Conservation (phyloP, 2,888 invertebrate species). For the Cremastinae sp. region DNA sequence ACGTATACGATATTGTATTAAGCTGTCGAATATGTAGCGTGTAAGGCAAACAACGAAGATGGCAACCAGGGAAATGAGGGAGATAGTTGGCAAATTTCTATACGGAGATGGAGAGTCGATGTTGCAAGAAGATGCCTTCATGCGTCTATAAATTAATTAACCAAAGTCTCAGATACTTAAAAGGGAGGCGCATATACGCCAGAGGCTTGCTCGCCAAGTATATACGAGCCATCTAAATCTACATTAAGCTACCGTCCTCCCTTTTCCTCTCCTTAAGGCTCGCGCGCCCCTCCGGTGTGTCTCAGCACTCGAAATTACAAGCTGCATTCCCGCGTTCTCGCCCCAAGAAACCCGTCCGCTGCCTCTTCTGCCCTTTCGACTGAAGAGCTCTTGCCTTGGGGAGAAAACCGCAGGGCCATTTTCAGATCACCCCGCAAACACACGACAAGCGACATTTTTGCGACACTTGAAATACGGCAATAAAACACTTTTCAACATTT, state of each 20-base stretch:
- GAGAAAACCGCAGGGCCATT: constrained; percentile 41
- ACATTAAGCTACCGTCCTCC: constrained; percentile 72
- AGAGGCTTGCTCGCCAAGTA: constrained; percentile 56
- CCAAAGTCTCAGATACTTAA: constrained; percentile 74
- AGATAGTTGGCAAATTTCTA: constrained; percentile 3
- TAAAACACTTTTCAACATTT: too few relatives aligned
- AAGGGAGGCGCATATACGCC: constrained; percentile 67
- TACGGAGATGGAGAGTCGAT: constrained; percentile 12
- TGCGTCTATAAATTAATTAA: constrained; percentile 78
- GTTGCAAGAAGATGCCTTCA: constrained; percentile 62
- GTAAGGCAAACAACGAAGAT: neutral
- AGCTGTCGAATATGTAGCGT: too few relatives aligned
- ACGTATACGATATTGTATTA: too few relatives aligned
- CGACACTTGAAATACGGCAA: too few relatives aligned
- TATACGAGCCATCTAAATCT: constrained; percentile 73
- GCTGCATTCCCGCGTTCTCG: constrained; percentile 49
- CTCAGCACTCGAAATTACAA: constrained; percentile 70
- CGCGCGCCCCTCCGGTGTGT: constrained; percentile 60
- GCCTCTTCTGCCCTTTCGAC: constrained; percentile 26
- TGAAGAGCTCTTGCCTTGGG: constrained; percentile 31
- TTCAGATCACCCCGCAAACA: constrained; percentile 25
- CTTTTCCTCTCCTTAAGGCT: too few relatives aligned
- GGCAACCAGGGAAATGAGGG: constrained; percentile 37
- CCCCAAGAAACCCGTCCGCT: constrained; percentile 47
- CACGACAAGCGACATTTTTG: constrained; percentile 33